Conservation (phyloP, 2,113 vertebrate species). For the Notothenia coriiceps region DNA sequence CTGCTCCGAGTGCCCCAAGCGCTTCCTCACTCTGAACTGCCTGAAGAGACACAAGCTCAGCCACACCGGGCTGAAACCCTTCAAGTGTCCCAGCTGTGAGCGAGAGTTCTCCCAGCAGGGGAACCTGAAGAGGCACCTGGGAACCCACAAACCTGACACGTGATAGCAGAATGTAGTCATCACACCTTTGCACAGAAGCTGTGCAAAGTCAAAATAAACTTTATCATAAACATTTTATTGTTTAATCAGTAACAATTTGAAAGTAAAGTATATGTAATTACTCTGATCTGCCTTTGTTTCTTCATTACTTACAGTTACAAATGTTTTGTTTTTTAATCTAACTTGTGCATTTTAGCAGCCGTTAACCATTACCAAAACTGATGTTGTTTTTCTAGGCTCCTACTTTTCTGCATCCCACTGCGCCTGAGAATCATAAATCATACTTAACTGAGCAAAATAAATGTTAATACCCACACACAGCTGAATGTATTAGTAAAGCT, state of each 20-base stretch:
- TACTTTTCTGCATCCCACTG: not conserved
- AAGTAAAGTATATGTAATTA: not conserved
- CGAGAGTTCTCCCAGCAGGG: conserved; percentile 74
- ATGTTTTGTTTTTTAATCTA: too few species aligned
- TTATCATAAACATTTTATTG: not conserved
- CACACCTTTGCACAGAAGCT: not conserved
- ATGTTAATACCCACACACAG: not conserved
- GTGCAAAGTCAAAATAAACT: not conserved
- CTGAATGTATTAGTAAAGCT: not conserved
- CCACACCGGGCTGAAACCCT: conserved; percentile 71
- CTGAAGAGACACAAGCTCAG: conserved; percentile 73
- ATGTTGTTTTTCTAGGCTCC: not conserved
- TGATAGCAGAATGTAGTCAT: not conserved
- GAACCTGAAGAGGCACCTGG: conserved; percentile 74
- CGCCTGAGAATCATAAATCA: not conserved
- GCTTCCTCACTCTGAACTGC: conserved; percentile 72
- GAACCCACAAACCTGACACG: conserved; percentile 54
- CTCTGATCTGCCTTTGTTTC: not conserved
- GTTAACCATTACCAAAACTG: not conserved
- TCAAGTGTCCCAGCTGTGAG: conserved; percentile 67
- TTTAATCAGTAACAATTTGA: not conserved
- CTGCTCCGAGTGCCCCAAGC: conserved; percentile 67
- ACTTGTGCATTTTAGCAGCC: not conserved
- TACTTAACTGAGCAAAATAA: not conserved
- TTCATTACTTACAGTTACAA: not conserved